phyloP scores from a whole-genome alignment of 2,113 vertebrate genomes.

The Myrmophylax atrothorax region DNA sequence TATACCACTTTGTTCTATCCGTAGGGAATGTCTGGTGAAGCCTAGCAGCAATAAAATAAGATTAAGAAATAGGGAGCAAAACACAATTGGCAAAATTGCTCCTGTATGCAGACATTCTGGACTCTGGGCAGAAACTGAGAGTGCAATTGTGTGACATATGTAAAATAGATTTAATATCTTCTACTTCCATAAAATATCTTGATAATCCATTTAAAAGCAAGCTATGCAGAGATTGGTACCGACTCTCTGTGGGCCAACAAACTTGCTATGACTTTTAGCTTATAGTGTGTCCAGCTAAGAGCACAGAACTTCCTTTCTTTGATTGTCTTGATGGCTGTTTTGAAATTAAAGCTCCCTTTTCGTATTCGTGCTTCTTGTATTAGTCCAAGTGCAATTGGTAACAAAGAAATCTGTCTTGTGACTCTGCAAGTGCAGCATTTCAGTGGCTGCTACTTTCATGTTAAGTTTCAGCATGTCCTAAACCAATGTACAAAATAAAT shows the following conservation, averaged over 20 bases:
- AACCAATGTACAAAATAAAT: background rate
- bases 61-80: background rate
- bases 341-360: background rate
- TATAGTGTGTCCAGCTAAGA: background rate
- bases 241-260: background rate
- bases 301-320: background rate
- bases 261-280: background rate
- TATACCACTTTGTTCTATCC: background rate
- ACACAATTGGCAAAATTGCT: background rate
- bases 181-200: background rate
- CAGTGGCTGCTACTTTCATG: background rate
- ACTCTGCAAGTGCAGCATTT: background rate
- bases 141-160: background rate
- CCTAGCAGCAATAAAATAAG: background rate
- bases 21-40: background rate
- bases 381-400: background rate
- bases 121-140: background rate
- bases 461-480: background rate
- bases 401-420: background rate
- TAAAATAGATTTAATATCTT: background rate
- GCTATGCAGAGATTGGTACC: background rate
- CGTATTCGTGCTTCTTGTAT: rapidly evolving
- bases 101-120: background rate
- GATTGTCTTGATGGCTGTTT: background rate
- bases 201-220: background rate